phyloP scores from a whole-genome alignment of 1,140 invertebrate genomes.

The Philotrypesis tridentata region DNA sequence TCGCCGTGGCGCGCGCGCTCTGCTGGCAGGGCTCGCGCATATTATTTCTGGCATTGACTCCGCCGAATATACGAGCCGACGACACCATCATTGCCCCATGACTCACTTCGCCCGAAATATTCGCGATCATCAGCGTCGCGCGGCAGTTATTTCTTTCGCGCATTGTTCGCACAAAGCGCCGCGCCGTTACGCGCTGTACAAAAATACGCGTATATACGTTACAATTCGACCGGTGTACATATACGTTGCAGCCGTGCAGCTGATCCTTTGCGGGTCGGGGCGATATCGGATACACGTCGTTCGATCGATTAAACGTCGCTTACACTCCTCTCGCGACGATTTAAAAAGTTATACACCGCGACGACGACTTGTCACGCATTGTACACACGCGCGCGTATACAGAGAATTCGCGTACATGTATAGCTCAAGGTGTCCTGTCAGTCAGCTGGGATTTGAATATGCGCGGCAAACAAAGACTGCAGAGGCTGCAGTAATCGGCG shows the following conservation, averaged over 20 bases:
- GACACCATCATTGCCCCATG: conserved; percentile 61
- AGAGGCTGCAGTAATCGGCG: background rate
- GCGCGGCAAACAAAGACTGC: background rate
- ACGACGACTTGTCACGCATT: too few species aligned
- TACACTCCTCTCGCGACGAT: too few species aligned
- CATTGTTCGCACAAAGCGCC: conserved; percentile 33
- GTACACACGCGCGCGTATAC: too few species aligned
- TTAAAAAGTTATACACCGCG: too few species aligned
- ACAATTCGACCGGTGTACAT: background rate
- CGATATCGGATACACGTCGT: background rate
- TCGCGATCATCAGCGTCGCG: conserved; percentile 54
- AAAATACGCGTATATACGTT: background rate
- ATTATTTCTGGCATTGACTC: conserved; percentile 72
- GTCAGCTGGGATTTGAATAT: conserved; percentile 1
- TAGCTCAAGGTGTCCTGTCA: conserved; percentile 8
- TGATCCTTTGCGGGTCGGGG: background rate
- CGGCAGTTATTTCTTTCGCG: conserved; percentile 38
- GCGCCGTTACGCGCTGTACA: conserved; percentile 12
- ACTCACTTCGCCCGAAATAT: conserved; percentile 67
- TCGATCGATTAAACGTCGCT: background rate
- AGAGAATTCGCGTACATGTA: background rate
- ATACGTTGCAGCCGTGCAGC: background rate
- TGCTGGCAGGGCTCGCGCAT: conserved; percentile 51
- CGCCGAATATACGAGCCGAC: conserved; percentile 56
- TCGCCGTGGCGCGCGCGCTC: too few species aligned